Evolutionary conservation across 2,113 vertebrate genomes (phyloP), one percentile per base, ranked within the genome.

Genomic region (Semicossyphus pulcher): DNA sequence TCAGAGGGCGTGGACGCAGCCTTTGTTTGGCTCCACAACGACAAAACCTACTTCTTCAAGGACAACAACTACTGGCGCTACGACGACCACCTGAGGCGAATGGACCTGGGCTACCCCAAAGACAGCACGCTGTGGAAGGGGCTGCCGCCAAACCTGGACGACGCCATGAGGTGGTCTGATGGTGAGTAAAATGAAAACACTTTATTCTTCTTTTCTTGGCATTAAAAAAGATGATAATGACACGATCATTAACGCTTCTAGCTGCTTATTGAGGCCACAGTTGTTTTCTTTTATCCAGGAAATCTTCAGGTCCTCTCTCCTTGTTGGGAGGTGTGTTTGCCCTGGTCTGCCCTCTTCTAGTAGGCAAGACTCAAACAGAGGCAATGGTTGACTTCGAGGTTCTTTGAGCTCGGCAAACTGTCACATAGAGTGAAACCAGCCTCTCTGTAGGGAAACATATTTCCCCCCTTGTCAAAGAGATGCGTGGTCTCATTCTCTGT

Each of bases 41-140:
- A 97, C 81, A 99, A 97, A 93, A 98, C 97, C 49, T 99, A 99
- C 83, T 98, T 99, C 94, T 99, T 99, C 93, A 98, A 96, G 91
- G 96, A 95, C 88, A 93, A 87, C 78, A 93, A 91, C 34, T 97
- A 95, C 92, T 99, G 98, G 98, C 91, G 96, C 77, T 99, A 96
- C 0, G 92, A 99, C 0, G 97, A 99, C 86, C 96, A 92, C 0
- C 85, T 94, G 62, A 91, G 92, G 23, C 93, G 89, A 18, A 97
- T 99, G 97, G 97, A 99, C 73, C 89, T 88, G 0, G 97, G 96
- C 4, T 98, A 97, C 87, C 97, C 98, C 0, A 95, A 95, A 47
- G 96, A 95, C 71, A 94, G 90, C 29, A 61, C 84, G 11, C 90
- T 93, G 5, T 99, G 97, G 98, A 96, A 96, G 80, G 98, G 97